These are phyloP conservation scores for Dendrolimus pini DNA, from an alignment of 2,888 invertebrate genomes.

Conservation along the genomic window DNA sequence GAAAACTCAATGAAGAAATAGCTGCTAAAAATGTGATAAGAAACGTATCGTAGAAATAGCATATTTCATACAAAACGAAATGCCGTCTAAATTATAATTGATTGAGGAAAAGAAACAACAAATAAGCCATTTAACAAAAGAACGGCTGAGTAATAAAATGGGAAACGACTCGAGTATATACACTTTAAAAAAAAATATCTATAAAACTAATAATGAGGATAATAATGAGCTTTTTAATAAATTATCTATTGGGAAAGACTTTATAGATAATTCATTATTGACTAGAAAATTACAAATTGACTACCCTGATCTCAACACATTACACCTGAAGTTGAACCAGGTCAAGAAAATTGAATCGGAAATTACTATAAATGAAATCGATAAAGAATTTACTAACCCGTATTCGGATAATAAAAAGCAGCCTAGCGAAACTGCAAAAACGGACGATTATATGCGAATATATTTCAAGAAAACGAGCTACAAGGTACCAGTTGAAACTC, in stretches of 20 bases:
- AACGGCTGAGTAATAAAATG: constrained; percentile 10
- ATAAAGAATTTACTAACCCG: background rate
- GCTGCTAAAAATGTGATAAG: constrained; percentile 21
- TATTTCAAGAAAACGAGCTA: constrained; percentile 29
- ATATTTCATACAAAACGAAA: constrained; percentile 35
- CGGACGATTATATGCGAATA: constrained; percentile 24
- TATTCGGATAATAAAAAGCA: constrained; percentile 8
- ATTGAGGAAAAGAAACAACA: constrained; percentile 28
- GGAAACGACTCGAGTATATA: constrained; percentile 2
- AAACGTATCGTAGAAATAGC: constrained; percentile 43
- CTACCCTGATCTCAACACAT: constrained; percentile 38
- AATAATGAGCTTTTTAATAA: no score
- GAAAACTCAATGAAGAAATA: constrained; percentile 26
- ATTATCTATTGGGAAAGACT: no score
- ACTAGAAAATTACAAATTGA: constrained; percentile 45
- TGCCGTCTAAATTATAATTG: constrained; percentile 28
- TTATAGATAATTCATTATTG: no score
- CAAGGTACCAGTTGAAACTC: constrained; percentile 12
- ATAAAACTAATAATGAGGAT: no score
- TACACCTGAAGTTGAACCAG: constrained; percentile 43
- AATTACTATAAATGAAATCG: background rate
- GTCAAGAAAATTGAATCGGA: background rate
- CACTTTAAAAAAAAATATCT: no score
- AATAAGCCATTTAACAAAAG: constrained; percentile 23
- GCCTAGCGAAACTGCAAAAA: constrained; percentile 15